phyloP scores from a whole-genome alignment of 2,888 invertebrate genomes.

The Yponomeuta cagnagella region DNA sequence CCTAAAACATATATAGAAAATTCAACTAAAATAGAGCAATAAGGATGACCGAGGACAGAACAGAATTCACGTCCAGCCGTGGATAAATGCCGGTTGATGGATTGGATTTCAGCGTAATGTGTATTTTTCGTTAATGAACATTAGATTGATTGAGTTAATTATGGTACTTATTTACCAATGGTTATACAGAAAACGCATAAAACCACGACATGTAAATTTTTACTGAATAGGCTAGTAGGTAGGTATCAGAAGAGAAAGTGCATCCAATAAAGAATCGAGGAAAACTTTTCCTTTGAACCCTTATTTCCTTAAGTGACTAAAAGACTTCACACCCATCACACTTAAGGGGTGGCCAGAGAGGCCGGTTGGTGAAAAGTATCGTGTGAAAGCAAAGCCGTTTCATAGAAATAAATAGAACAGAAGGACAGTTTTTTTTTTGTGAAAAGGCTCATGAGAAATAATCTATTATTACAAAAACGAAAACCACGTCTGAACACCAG shows the following conservation, averaged over 20 bases:
- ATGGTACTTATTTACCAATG: no score
- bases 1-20: no score
- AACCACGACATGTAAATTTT: not conserved
- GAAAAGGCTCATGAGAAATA: no score
- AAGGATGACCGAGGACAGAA: no score
- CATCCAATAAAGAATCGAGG: not conserved
- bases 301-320: constrained; percentile 33
- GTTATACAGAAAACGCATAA: no score
- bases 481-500: not conserved
- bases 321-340: constrained; percentile 58
- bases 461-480: not conserved
- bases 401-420: constrained; percentile 20
- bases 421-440: not conserved
- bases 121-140: no score
- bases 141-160: no score
- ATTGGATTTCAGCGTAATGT: no score
- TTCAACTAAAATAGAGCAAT: no score
- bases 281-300: constrained; percentile 18
- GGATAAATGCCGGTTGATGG: no score
- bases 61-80: no score
- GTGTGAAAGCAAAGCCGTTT: constrained; percentile 29
- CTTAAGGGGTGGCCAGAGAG: constrained; percentile 58
- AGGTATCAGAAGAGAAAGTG: not conserved
- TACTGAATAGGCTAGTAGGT: not conserved
- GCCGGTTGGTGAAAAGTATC: constrained; percentile 58